Evolutionary conservation across 1,140 invertebrate genomes (phyloP).

Genomic region (Bombus fervidus): DNA sequence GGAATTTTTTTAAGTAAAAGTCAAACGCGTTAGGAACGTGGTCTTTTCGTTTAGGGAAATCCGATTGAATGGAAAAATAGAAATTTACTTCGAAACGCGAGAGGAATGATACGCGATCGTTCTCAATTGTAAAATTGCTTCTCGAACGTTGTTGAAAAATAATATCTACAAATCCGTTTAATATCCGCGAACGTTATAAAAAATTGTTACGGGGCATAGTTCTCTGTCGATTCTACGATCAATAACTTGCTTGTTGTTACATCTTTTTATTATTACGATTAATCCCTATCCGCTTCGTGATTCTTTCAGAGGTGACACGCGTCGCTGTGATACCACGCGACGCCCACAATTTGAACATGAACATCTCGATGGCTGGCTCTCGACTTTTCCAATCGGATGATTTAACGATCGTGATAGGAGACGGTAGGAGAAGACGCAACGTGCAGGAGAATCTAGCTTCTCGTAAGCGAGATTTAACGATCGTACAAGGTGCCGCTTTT

Average conservation of each 20-base stretch:
- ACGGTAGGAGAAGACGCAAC: constrained; percentile 71
- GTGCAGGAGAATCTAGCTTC: constrained; percentile 70
- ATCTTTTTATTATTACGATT: too few relatives aligned
- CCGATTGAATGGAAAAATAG: too few relatives aligned
- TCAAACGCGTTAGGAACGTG: too few relatives aligned
- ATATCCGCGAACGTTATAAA: too few relatives aligned
- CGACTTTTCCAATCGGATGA: constrained; percentile 54
- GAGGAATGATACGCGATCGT: too few relatives aligned
- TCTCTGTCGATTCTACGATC: background rate
- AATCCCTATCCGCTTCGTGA: background rate
- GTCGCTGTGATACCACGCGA: constrained; percentile 80
- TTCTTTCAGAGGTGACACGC: constrained; percentile 82
- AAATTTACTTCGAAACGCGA: too few relatives aligned
- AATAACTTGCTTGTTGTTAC: accelerated
- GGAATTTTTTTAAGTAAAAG: too few relatives aligned
- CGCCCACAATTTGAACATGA: constrained; percentile 78
- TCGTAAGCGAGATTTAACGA: constrained; percentile 65
- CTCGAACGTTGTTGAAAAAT: too few relatives aligned
- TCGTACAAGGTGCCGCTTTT: constrained; percentile 83
- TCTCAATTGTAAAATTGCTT: too few relatives aligned
- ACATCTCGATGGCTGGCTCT: constrained; percentile 70
- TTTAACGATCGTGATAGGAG: constrained; percentile 73
- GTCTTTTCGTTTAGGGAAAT: too few relatives aligned
- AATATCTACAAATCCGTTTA: too few relatives aligned
- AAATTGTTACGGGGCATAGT: too few relatives aligned